phyloP scores from a whole-genome alignment of 2,113 vertebrate species.

The Fukomys damarensis region DNA sequence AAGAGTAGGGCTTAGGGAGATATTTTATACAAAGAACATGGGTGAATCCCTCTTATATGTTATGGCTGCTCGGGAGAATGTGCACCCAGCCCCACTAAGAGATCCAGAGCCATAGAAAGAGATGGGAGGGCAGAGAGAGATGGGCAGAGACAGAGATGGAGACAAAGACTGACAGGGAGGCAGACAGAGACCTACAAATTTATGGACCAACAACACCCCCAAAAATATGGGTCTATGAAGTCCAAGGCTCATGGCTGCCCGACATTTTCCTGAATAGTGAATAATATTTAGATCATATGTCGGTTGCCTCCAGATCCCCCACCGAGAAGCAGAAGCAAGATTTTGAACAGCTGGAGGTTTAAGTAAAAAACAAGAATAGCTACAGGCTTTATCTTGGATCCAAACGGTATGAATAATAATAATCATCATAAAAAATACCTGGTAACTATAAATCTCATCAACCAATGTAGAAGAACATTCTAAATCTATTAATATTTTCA shows the following conservation, averaged over 20 bases:
- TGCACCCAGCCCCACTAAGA: neutral
- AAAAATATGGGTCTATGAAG: neutral
- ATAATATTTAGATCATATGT: constrained; percentile 86
- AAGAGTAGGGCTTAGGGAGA: neutral
- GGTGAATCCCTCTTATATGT: neutral
- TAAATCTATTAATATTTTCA: constrained; percentile 92
- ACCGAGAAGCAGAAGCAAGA: constrained; percentile 82
- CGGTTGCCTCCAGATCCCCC: constrained; percentile 83
- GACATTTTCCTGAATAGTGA: constrained; percentile 85
- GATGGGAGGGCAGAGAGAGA: no score
- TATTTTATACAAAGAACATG: neutral
- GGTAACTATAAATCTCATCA: constrained; percentile 91
- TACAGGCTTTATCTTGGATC: constrained; percentile 86
- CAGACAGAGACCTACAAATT: neutral
- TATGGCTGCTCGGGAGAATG: neutral
- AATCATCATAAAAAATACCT: constrained; percentile 86
- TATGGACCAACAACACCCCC: neutral
- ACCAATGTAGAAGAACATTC: constrained; percentile 88
- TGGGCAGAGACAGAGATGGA: neutral
- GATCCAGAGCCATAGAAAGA: neutral
- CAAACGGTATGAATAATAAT: constrained; percentile 88
- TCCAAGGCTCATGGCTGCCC: neutral
- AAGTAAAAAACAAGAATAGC: constrained; percentile 89
- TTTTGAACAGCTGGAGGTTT: constrained; percentile 89
- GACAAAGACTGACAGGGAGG: neutral